Conservation (phyloP, 2,797 vertebrate species). For the Tinamus major region DNA sequence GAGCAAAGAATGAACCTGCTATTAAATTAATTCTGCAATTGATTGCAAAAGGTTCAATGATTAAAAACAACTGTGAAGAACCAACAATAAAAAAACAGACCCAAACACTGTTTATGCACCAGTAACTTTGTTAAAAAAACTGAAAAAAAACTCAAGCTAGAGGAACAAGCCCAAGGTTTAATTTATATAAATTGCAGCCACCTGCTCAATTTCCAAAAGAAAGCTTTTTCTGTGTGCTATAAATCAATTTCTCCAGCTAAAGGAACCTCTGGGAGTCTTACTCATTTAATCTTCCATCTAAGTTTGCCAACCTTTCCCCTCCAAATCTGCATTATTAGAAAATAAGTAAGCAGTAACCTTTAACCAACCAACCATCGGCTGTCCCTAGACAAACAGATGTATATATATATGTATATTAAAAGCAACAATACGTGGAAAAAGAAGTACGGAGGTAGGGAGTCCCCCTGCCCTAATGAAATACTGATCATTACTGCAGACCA, state of each 20-base stretch:
- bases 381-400: background rate
- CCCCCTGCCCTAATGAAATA: background rate
- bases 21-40: conserved; percentile 55
- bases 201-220: conserved; percentile 49
- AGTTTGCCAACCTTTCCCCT: background rate
- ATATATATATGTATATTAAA: background rate
- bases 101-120: background rate
- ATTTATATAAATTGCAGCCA: conserved; percentile 68
- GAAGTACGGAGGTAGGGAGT: background rate
- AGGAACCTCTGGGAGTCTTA: background rate
- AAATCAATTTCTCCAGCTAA: conserved; percentile 44
- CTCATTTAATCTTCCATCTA: conserved; percentile 36
- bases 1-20: background rate
- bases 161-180: conserved; percentile 35
- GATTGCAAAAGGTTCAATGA: conserved; percentile 54
- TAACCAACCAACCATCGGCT: background rate
- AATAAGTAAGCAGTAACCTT: background rate
- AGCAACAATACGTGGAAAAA: background rate
- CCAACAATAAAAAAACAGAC: background rate
- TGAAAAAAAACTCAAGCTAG: background rate
- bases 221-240: conserved; percentile 32
- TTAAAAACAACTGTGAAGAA: conserved; percentile 41
- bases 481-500: background rate
- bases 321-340: background rate
- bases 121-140: conserved; percentile 41